A percentile compares a stretch with the other conserved stretches of the same genome.
Evolutionary conservation across 2,113 vertebrate species (phyloP).

Genomic region (Blennius ocellaris): DNA sequence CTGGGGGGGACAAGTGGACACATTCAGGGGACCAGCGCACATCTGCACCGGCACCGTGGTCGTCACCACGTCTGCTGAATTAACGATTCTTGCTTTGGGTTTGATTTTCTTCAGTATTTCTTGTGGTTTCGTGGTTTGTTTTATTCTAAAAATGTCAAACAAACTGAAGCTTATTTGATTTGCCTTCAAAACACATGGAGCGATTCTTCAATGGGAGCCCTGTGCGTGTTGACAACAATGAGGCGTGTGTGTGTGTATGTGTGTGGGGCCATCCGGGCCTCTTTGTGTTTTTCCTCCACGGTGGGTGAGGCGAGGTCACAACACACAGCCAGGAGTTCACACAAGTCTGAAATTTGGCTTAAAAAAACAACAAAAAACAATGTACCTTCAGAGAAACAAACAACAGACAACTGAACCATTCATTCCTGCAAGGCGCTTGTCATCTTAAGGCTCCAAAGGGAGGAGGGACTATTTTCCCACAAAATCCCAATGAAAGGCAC

Average conservation of each 20-base stretch:
- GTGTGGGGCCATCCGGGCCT: constrained; percentile 27
- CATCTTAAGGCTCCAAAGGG: not conserved
- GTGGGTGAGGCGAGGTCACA: constrained; percentile 19
- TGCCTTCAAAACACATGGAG: constrained; percentile 20
- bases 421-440: not conserved
- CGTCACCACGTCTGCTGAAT: not conserved
- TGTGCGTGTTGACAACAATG: constrained; percentile 42
- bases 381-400: constrained; percentile 3
- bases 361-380: constrained; percentile 6
- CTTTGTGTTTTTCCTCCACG: constrained; percentile 44
- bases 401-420: not conserved
- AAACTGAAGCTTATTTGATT: not conserved
- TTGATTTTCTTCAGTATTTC: not conserved
- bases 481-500: not conserved
- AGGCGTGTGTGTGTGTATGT: constrained; percentile 32
- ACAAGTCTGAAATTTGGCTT: constrained; percentile 13
- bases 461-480: constrained; percentile 2
- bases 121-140: not conserved
- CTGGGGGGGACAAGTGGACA: constrained; percentile 69
- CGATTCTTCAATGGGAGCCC: constrained; percentile 28
- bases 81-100: not conserved
- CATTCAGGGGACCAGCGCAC: not conserved
- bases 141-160: no score
- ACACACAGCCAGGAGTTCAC: constrained; percentile 7
- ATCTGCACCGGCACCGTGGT: no score